Percentiles rank a stretch among this genome's conserved stretches.
phyloP scores from a whole-genome alignment of 2,797 vertebrate genomes.

The Pitangus sulphuratus region DNA sequence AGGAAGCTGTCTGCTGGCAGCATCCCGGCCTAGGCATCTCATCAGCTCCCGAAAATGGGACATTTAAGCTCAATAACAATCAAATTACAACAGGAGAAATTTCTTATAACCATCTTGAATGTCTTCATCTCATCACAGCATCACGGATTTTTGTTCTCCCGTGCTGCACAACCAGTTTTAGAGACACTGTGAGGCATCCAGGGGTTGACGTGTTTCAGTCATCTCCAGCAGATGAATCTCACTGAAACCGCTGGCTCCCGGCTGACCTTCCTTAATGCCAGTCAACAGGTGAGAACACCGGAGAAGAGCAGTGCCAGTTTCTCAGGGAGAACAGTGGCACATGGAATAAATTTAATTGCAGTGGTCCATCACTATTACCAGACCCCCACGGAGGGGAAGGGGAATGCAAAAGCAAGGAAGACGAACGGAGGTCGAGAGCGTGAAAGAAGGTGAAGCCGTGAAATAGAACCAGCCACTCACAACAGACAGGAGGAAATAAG shows the following conservation, averaged over 20 bases:
- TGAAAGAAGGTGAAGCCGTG: not conserved
- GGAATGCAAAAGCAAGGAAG: not conserved
- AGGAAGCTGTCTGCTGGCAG: slow-evolving; percentile 10
- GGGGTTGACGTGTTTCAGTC: not conserved
- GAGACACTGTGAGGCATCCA: not conserved
- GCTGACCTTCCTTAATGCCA: slow-evolving; percentile 42
- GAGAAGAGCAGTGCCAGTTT: slow-evolving; percentile 7
- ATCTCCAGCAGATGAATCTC: not conserved
- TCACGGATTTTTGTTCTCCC: not conserved
- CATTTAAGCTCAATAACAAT: slow-evolving; percentile 52
- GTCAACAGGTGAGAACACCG: slow-evolving; percentile 2
- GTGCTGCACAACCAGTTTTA: not conserved
- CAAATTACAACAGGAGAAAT: slow-evolving; percentile 25
- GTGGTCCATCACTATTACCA: slow-evolving; percentile 15
- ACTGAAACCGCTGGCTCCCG: slow-evolving; percentile 13
- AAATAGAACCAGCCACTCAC: not conserved
- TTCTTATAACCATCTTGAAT: not conserved
- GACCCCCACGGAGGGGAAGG: not conserved
- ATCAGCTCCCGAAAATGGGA: slow-evolving; percentile 38
- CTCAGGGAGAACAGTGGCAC: not conserved
- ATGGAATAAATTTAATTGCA: slow-evolving; percentile 44
- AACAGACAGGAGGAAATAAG: not conserved
- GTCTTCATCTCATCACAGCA: not conserved
- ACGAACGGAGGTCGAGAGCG: not conserved
- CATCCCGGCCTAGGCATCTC: slow-evolving; percentile 19